These are phyloP conservation scores for Lepus timidus DNA, from an alignment of 2,113 vertebrate species.

Conservation along the genomic window DNA sequence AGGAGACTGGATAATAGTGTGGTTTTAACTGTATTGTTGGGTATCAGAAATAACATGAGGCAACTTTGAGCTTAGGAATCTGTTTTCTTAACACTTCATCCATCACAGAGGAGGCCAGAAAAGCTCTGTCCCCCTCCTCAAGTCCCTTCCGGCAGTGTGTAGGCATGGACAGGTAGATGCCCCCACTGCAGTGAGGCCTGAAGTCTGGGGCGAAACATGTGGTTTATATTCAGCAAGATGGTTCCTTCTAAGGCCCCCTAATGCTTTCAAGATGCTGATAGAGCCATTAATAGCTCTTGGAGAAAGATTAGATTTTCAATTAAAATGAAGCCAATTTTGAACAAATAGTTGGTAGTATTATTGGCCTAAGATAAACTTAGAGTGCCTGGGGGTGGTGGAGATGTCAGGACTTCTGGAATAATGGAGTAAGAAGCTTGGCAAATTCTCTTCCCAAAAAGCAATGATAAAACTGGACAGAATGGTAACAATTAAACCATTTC, in stretches of 20 bases:
- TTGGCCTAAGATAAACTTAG: constrained; percentile 84
- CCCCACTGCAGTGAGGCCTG: constrained; percentile 66
- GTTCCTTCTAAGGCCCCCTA: constrained; percentile 78
- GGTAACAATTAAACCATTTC: constrained; percentile 40
- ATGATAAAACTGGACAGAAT: constrained; percentile 31
- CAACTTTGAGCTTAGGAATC: constrained; percentile 61
- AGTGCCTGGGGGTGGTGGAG: constrained; percentile 50
- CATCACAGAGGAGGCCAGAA: constrained; percentile 67
- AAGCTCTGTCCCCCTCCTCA: constrained; percentile 52
- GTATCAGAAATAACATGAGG: constrained; percentile 62
- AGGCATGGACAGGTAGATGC: constrained; percentile 67
- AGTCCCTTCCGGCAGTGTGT: background rate
- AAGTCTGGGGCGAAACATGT: constrained; percentile 75
- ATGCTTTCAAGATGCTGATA: constrained; percentile 88
- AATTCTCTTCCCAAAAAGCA: background rate
- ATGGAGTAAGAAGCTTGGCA: constrained; percentile 45
- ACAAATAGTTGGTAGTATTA: constrained; percentile 82
- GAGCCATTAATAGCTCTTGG: constrained; percentile 85
- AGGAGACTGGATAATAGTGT: constrained; percentile 41
- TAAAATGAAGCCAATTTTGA: constrained; percentile 85
- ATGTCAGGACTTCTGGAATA: constrained; percentile 31
- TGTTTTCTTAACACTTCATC: constrained; percentile 81
- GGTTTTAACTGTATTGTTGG: constrained; percentile 71
- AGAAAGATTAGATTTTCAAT: constrained; percentile 86
- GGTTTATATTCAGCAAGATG: constrained; percentile 80